Conservation (phyloP, 2,113 vertebrate genomes). For the Echinops telfairi region DNA sequence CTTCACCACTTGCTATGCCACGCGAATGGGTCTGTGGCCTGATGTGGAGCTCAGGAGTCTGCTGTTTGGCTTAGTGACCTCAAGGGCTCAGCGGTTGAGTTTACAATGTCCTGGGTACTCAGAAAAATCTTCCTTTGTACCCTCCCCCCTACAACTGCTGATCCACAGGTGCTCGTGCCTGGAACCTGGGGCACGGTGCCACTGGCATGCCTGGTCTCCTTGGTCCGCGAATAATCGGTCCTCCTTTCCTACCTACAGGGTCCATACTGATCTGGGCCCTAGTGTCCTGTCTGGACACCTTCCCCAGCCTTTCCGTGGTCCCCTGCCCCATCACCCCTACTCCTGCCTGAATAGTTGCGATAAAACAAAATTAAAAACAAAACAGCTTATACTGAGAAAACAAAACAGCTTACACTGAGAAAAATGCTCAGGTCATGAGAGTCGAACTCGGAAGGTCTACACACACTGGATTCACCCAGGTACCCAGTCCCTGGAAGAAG, state of each 20-base stretch:
- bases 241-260: background rate
- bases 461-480: background rate
- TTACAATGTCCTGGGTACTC: background rate
- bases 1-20: background rate
- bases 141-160: background rate
- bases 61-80: constrained; percentile 25
- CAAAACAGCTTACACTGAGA: background rate
- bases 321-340: background rate
- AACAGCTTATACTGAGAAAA: background rate
- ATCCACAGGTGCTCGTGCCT: background rate
- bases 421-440: background rate
- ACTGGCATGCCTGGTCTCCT: background rate
- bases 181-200: background rate
- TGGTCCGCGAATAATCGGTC: accelerated
- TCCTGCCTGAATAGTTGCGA: background rate
- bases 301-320: background rate
- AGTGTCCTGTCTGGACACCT: background rate
- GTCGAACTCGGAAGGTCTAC: background rate
- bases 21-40: background rate
- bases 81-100: background rate
- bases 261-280: background rate
- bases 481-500: background rate
- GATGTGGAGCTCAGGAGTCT: background rate
- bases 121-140: background rate
- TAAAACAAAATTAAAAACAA: background rate